Conservation (phyloP, 2,888 invertebrate species). For the Therioaphis trifolii region DNA sequence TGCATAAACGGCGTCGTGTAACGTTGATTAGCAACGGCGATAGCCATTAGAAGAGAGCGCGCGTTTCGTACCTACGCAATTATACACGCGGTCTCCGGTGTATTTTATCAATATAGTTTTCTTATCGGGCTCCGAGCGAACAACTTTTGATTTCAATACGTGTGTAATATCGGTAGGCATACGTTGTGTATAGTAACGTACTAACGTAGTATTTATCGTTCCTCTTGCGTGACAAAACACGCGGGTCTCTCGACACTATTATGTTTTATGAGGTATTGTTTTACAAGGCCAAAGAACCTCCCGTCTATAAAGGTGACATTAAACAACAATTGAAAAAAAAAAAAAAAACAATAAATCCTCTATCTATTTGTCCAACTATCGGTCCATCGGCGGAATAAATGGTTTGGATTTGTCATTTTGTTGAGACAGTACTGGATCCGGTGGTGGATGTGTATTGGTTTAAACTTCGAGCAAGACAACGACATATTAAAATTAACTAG, state of each 20-base stretch:
- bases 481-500: no score
- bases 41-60: constrained; percentile 38
- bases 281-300: not conserved
- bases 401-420: no score
- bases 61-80: not conserved
- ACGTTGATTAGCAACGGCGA: not conserved
- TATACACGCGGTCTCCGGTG: not conserved
- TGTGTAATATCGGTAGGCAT: not conserved
- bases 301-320: constrained; percentile 5
- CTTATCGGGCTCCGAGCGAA: not conserved
- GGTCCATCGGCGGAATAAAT: not conserved
- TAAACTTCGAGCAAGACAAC: no score
- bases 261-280: constrained; percentile 7
- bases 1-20: not conserved
- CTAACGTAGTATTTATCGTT: constrained; percentile 4
- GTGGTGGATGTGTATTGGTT: no score
- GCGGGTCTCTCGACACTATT: not conserved
- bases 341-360: not conserved
- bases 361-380: not conserved
- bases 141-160: not conserved
- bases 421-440: no score
- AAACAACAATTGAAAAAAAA: not conserved
- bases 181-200: not conserved
- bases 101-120: constrained; percentile 23
- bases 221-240: not conserved